These are phyloP conservation scores for Drosophila novamexicana DNA, from an alignment of 1,140 invertebrate species.

Conservation along the genomic window DNA sequence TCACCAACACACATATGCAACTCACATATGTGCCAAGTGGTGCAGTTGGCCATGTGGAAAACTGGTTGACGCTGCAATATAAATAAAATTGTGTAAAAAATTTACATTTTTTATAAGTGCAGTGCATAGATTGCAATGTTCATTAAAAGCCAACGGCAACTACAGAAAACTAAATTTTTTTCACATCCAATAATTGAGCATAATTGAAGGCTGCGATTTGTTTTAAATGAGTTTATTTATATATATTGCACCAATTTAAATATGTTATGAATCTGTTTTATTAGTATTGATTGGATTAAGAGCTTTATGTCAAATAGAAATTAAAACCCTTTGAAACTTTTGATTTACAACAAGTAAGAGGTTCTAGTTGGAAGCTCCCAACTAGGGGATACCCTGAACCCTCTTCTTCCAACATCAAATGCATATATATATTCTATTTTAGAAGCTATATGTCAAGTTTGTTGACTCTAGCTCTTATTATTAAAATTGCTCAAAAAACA, in stretches of 20 bases:
- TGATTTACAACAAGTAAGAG: too few species aligned
- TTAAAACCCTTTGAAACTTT: too few species aligned
- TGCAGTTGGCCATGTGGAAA: constrained; percentile 50
- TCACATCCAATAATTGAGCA: constrained; percentile 10
- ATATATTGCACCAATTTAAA: background rate
- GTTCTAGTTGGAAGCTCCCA: too few species aligned
- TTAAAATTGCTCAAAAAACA: too few species aligned
- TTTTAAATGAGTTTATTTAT: constrained; percentile 6
- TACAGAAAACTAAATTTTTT: constrained; percentile 14
- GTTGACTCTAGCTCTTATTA: too few species aligned
- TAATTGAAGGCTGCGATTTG: constrained; percentile 17
- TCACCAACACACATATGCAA: background rate
- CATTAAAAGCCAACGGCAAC: constrained; percentile 34
- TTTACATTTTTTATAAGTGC: constrained; percentile 1
- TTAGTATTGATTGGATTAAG: background rate
- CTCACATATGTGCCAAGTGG: constrained; percentile 17
- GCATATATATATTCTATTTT: too few species aligned
- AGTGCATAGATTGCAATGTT: constrained; percentile 20
- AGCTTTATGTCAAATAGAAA: background rate
- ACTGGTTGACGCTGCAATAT: constrained; percentile 61
- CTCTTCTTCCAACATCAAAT: too few species aligned
- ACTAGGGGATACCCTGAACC: too few species aligned
- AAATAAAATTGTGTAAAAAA: constrained; percentile 52
- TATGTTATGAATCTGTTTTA: background rate
- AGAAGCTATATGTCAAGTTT: too few species aligned